Base-by-base conservation (phyloP, 2,888 invertebrate genomes). In the Ichneumon xanthorius region DNA sequence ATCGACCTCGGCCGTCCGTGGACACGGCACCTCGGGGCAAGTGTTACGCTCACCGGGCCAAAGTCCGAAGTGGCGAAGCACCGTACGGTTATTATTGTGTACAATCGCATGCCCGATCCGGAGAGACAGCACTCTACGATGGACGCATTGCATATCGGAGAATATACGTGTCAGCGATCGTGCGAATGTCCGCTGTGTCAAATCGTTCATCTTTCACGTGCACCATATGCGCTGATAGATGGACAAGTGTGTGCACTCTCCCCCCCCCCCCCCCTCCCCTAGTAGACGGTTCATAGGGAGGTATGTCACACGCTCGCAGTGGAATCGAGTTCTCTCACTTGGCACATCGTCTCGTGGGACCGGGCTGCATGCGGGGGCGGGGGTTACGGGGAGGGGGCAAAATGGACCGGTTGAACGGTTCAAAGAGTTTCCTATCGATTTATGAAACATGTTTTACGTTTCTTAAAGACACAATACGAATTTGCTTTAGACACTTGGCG, bases 121-220 rank as follows among this genome's bases (percentile, higher is more conserved):
- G 48, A 22, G 45, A 45, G 45, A 68, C 45, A 1, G 16, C 45
- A 0, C 19, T 68, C 9, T 9, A 40, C 16, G 11, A 22, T n/a
- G 0, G 16, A 67, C 67, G 22, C 67, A 9, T 67, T 0, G 67
- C 67, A 19, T 40, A 40, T 67, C 40, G 61, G 61, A 45, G 33
- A 61, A 16, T 16, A 61, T 61, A 61, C 61, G 61, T 65, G 37
- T 40, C 40, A 67, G 67, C 19, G 61, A 45, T 61, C 73, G 61
- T 48, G 26, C 73, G 73, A 73, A 61, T 73, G 61, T 48, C 73
- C 73, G 61, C n/a, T 19, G 30, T 40, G n/a, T 73, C 26, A 61
- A 73, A 73, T 73, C 61, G 11, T 61, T 73, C 37, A 7, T 26
- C 30, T n/a, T 73, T 48, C 45, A 6, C 45, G 19, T 58, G 2